A percentile compares a stretch with the other conserved stretches of the same genome.
Evolutionary conservation across 35 echinoderm and acorn worm genomes (phyloP).

Genomic region (Heliocidaris tuberculata): DNA sequence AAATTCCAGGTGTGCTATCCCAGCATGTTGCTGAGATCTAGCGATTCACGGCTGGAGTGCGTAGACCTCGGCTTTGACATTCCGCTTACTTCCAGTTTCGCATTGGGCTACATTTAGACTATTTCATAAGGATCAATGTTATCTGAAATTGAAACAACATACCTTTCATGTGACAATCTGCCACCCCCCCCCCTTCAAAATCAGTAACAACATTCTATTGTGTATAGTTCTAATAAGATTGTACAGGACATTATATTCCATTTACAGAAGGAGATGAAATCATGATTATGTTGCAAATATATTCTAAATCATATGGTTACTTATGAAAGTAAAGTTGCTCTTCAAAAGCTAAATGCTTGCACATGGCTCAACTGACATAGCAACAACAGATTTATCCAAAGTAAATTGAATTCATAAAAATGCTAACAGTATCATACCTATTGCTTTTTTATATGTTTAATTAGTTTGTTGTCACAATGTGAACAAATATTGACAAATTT

Average conservation of each 20-base stretch:
- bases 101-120: background rate
- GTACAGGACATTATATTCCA: too few relatives aligned
- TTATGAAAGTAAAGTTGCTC: too few relatives aligned
- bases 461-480: too few relatives aligned
- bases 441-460: too few relatives aligned
- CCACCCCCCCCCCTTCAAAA: background rate
- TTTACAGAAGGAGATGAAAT: background rate
- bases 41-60: background rate
- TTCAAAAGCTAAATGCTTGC: too few relatives aligned
- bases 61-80: background rate
- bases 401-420: too few relatives aligned
- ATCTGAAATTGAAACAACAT: background rate
- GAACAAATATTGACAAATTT: too few relatives aligned
- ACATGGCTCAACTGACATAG: too few relatives aligned
- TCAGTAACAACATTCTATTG: too few relatives aligned
- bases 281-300: background rate
- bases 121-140: background rate
- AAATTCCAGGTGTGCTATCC: slow-evolving; percentile 28
- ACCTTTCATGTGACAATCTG: background rate
- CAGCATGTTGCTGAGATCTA: background rate
- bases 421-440: too few relatives aligned
- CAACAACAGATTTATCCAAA: too few relatives aligned
- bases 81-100: background rate
- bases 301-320: background rate
- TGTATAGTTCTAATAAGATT: too few relatives aligned